Evolutionary conservation across 2,888 invertebrate genomes (phyloP).

Genomic region (Venusia cambrica): DNA sequence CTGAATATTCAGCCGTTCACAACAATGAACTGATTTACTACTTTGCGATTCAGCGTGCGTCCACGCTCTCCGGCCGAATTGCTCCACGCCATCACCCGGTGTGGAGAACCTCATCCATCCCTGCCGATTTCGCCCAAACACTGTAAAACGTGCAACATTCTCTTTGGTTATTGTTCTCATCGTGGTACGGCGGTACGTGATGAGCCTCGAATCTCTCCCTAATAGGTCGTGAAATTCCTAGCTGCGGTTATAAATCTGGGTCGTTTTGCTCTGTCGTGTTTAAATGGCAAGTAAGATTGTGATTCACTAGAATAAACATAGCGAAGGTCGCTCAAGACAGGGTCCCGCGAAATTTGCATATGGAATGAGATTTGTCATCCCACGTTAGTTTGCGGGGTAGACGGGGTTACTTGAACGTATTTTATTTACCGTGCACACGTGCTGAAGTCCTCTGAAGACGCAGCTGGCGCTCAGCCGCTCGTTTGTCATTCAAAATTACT

Average conservation of each 20-base stretch:
- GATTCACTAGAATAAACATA: conserved; percentile 45
- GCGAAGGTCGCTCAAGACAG: conserved; percentile 40
- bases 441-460: conserved; percentile 48
- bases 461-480: conserved; percentile 61
- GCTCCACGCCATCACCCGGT: conserved; percentile 43
- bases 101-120: conserved; percentile 43
- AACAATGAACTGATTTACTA: conserved; percentile 68
- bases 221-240: conserved; percentile 46
- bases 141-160: conserved; percentile 37
- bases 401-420: conserved; percentile 51
- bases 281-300: conserved; percentile 39
- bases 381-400: conserved; percentile 44
- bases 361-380: conserved; percentile 64
- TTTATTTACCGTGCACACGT: conserved; percentile 66
- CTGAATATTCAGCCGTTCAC: conserved; percentile 61
- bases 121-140: conserved; percentile 46
- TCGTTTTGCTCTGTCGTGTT: conserved; percentile 36
- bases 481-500: conserved; percentile 65
- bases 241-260: conserved; percentile 29
- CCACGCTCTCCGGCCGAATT: conserved; percentile 53
- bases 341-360: conserved; percentile 57
- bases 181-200: conserved; percentile 36
- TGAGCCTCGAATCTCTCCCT: conserved; percentile 41
- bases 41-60: conserved; percentile 69
- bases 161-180: conserved; percentile 41